Conservation (phyloP, 2,113 vertebrate genomes). For the Ctenodactylus gundi region DNA sequence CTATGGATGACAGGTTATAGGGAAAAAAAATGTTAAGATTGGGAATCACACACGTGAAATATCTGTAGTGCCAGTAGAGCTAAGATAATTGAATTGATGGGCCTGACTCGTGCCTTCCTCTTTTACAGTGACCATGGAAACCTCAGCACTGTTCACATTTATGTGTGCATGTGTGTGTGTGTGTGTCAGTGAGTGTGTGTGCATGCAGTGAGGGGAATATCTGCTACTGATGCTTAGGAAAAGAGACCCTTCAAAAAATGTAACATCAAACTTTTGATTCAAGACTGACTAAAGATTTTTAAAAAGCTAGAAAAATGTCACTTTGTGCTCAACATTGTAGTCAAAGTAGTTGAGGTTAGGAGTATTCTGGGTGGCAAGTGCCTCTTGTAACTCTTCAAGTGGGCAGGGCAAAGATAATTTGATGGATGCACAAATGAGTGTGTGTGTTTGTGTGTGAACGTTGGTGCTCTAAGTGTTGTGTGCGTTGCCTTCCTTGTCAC, state of each 20-base stretch:
- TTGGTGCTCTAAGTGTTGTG: background rate
- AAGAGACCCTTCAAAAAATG: background rate
- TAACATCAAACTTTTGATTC: constrained; percentile 12
- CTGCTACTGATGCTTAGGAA: background rate
- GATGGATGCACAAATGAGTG: background rate
- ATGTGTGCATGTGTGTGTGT: background rate
- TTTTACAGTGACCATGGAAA: constrained; percentile 17
- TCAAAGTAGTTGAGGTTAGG: background rate
- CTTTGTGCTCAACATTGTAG: background rate
- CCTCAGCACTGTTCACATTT: background rate
- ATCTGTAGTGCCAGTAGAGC: background rate
- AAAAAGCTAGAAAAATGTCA: background rate
- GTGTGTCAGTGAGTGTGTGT: background rate
- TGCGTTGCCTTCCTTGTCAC: background rate
- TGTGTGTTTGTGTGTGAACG: background rate
- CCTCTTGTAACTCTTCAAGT: background rate
- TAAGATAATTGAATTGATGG: background rate
- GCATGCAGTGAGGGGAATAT: background rate
- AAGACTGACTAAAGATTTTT: background rate
- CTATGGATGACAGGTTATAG: background rate
- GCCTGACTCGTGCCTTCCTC: background rate
- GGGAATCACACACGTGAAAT: background rate
- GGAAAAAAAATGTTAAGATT: background rate
- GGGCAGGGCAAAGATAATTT: background rate
- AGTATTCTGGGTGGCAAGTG: background rate